Evolutionary conservation across 1,140 invertebrate species (phyloP).

Genomic region (Drosophila novamexicana): DNA sequence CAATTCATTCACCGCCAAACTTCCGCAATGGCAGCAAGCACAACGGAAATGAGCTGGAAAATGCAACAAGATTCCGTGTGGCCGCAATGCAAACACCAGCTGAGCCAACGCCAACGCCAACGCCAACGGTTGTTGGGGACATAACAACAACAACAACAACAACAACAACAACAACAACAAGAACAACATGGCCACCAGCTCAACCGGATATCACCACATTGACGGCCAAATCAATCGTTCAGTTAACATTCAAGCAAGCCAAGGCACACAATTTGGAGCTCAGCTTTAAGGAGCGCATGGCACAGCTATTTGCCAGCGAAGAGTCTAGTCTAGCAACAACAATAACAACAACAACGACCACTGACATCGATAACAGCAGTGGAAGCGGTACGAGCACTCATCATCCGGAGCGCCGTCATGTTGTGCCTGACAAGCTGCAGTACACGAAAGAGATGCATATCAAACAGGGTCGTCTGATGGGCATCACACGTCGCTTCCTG

Average conservation of each 20-base stretch:
- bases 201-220: slow-evolving; percentile 43
- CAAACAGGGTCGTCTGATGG: slow-evolving; percentile 86
- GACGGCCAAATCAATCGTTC: slow-evolving; percentile 50
- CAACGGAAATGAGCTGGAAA: slow-evolving; percentile 75
- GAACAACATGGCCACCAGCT: slow-evolving; percentile 15
- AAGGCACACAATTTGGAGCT: slow-evolving; percentile 54
- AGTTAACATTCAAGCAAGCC: slow-evolving; percentile 44
- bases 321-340: slow-evolving; percentile 16
- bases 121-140: slow-evolving; percentile 57
- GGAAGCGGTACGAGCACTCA: slow-evolving; percentile 51
- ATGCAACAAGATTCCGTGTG: slow-evolving; percentile 61
- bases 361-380: slow-evolving; percentile 22
- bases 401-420: slow-evolving; percentile 73
- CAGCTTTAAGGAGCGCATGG: slow-evolving; percentile 58
- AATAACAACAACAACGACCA: slow-evolving; percentile 6
- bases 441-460: slow-evolving; percentile 85
- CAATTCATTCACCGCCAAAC: slow-evolving; percentile 27
- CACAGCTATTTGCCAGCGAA: slow-evolving; percentile 49
- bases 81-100: slow-evolving; percentile 52
- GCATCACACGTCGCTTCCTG: slow-evolving; percentile 86
- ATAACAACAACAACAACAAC: slow-evolving; percentile 56
- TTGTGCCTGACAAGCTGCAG: slow-evolving; percentile 78
- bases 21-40: slow-evolving; percentile 4
- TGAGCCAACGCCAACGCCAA: slow-evolving; percentile 8
- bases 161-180: slow-evolving; percentile 4